A percentile compares a stretch with the other conserved stretches of the same genome.
phyloP scores from a whole-genome alignment of 2,797 vertebrate species.

The Poeciliopsis infans region DNA sequence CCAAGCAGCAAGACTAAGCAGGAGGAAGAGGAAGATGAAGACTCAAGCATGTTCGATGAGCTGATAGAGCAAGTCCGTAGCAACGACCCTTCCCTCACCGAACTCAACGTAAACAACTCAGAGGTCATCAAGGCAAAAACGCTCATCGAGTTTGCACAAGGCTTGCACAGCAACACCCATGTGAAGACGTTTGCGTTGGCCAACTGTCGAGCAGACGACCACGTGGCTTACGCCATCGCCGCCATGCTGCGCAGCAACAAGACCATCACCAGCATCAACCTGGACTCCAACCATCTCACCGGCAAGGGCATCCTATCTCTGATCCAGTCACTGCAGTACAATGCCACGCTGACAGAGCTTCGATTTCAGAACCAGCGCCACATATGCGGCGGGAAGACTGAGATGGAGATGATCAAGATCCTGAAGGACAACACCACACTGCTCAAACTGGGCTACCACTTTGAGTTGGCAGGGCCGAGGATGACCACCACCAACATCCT shows the following conservation, averaged over 20 bases:
- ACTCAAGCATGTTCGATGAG: slow-evolving; percentile 93
- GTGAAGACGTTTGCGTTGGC: slow-evolving; percentile 91
- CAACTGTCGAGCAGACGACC: slow-evolving; percentile 95
- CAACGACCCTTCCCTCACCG: slow-evolving; percentile 85
- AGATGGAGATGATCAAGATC: slow-evolving; percentile 97
- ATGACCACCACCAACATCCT: slow-evolving; percentile 97
- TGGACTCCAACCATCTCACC: slow-evolving; percentile 97
- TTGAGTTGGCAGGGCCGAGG: slow-evolving; percentile 94
- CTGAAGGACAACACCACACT: slow-evolving; percentile 94
- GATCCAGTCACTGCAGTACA: slow-evolving; percentile 91
- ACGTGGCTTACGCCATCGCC: slow-evolving; percentile 92
- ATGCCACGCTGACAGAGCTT: slow-evolving; percentile 90
- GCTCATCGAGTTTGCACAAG: slow-evolving; percentile 91
- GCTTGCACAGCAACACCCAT: slow-evolving; percentile 88
- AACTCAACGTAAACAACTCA: slow-evolving; percentile 97
- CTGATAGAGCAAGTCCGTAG: slow-evolving; percentile 87
- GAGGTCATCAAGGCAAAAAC: slow-evolving; percentile 95
- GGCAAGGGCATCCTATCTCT: slow-evolving; percentile 94
- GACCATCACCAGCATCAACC: slow-evolving; percentile 90
- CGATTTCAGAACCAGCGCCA: slow-evolving; percentile 98
- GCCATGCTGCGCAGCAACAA: slow-evolving; percentile 90
- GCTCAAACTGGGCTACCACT: slow-evolving; percentile 96
- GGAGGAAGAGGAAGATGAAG: slow-evolving; percentile 83
- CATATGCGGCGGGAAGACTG: slow-evolving; percentile 96
- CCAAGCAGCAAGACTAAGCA: slow-evolving; percentile 66